Base-by-base conservation (phyloP, 2,888 invertebrate species). In the Lasioglossum calceatum region DNA sequence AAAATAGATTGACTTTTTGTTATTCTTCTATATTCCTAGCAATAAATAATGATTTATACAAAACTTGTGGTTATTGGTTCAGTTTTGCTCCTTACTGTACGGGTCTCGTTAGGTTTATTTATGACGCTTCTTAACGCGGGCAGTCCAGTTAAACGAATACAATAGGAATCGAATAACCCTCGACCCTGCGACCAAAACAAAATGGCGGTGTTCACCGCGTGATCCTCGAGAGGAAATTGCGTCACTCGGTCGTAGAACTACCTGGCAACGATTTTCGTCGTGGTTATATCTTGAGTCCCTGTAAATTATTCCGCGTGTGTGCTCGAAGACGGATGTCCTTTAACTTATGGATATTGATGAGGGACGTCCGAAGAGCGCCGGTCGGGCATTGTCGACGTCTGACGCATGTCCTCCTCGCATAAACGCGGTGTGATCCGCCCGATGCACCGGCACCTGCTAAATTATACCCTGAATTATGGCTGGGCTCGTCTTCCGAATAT, bases 271-370 rank as follows among this genome's bases (percentile, higher is more conserved):
- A 89, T 79, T 77, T 67, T 58, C 44, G 36, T 42, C 36, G 61
- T 16, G n/a, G 76, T 84, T 79, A 72, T 78, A 72, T 78, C 81
- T 74, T 82, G 71, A 32, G 71, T 39, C 87, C 77, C 83, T 82
- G 67, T 87, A 81, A 83, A 85, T 90, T 89, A 90, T 83, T 79
- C 85, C 58, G 50, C 77, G 79, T 83, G 89, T 88, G 81, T 75
- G 36, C 79, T 71, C 70, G 32, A 72, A 85, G 73, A 86, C 89
- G 90, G 89, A 90, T 88, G 73, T 77, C 87, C 79, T 88, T 81
- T 79, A 77, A 88, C 89, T 90, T 87, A 90, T 90, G 90, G 90
- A 85, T 90, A 90, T 90, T 86, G 82, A 89, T 81, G 90, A 85
- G 81, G 80, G 70, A 73, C 85, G 71, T 77, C 85, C 83, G 61